phyloP scores from a whole-genome alignment of 2,113 vertebrate species.

The Limnothrissa miodon region DNA sequence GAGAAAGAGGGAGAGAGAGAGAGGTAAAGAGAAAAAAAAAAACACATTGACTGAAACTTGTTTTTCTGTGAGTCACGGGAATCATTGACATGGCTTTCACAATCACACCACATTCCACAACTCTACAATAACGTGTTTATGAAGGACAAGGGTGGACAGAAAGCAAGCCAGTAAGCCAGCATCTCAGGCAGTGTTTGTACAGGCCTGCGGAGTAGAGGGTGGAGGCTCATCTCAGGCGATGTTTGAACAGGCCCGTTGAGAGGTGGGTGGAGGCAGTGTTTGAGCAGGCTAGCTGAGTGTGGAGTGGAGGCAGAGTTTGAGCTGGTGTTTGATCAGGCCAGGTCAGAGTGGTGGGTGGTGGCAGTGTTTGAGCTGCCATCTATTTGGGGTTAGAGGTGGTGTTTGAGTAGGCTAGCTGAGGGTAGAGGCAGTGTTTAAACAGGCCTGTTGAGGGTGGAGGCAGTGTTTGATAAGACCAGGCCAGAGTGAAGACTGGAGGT shows the following conservation, averaged over 20 bases:
- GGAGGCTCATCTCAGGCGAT: conserved; percentile 82
- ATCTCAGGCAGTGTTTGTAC: neutral
- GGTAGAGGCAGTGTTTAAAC: neutral
- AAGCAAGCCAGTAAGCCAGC: neutral
- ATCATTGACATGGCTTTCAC: neutral
- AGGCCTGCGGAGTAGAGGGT: neutral
- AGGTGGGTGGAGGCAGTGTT: conserved; percentile 70
- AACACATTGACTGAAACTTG: neutral
- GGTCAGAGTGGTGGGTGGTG: conserved; percentile 53
- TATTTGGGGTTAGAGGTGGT: too few relatives aligned
- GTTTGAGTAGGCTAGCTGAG: neutral
- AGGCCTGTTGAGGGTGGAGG: neutral
- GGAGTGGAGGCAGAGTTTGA: neutral
- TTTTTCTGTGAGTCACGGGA: neutral
- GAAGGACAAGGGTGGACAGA: too few relatives aligned
- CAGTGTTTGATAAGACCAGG: neutral
- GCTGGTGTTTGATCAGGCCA: too few relatives aligned
- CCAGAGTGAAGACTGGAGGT: neutral
- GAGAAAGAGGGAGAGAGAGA: neutral
- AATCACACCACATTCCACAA: neutral
- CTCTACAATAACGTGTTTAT: neutral
- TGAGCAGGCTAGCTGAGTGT: conserved; percentile 70
- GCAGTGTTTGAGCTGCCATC: conserved; percentile 89
- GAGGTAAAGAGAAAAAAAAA: neutral
- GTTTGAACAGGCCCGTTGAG: neutral